These are phyloP conservation scores for Cephus pulcher DNA, from an alignment of 2,888 invertebrate species.

Conservation along the genomic window DNA sequence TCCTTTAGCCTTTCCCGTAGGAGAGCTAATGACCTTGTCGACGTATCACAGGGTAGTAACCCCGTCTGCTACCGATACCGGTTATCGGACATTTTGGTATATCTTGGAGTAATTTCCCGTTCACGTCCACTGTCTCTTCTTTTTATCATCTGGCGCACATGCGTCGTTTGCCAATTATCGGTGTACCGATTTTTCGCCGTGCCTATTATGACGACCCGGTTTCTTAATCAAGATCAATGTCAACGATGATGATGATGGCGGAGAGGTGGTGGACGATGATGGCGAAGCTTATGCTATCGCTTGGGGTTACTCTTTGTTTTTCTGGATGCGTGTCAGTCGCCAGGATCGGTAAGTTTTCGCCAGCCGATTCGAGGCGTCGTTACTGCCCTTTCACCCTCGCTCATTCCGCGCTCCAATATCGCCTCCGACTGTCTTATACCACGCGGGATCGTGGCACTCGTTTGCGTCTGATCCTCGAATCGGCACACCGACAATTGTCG, in stretches of 20 bases:
- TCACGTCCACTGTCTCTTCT: not conserved
- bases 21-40: not conserved
- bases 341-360: constrained; percentile 70
- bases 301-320: constrained; percentile 41
- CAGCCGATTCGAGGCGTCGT: constrained; percentile 64
- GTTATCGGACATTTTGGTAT: constrained; percentile 55
- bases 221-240: not conserved
- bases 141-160: not conserved
- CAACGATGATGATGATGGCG: not conserved
- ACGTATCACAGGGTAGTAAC: constrained; percentile 23
- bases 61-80: constrained; percentile 66
- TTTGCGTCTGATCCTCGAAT: not conserved
- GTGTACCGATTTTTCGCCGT: not conserved
- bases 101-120: constrained; percentile 30
- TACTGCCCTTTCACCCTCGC: constrained; percentile 57
- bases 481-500: not conserved
- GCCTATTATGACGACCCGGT: not conserved
- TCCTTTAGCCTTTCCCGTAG: not conserved
- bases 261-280: not conserved
- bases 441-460: not conserved
- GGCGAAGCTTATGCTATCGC: constrained; percentile 60
- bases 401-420: constrained; percentile 58
- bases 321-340: constrained; percentile 70
- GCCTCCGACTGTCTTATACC: constrained; percentile 10
- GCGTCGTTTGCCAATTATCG: not conserved